Percentiles rank a stretch among this genome's conserved stretches.
phyloP scores from a whole-genome alignment of 2,888 invertebrate species.

The Apodemia mormo region DNA sequence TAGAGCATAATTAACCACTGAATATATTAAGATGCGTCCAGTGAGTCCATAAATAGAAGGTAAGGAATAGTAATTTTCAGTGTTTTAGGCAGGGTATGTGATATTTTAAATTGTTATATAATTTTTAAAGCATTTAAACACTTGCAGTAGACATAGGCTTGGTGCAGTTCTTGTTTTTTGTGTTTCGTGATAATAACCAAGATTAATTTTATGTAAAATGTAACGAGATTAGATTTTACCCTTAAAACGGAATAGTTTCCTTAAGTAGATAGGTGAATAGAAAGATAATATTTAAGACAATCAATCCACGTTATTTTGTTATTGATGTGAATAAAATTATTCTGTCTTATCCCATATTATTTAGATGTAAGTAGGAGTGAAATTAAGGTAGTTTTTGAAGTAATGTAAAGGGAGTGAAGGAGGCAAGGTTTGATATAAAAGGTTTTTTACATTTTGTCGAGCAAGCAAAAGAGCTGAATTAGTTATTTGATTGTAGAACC shows the following conservation, averaged over 20 bases:
- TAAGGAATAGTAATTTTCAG: conserved; percentile 4
- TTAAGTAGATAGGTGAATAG: conserved; percentile 72
- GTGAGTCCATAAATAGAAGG: conserved; percentile 1
- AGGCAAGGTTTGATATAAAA: conserved; percentile 16
- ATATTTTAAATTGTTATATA: conserved; percentile 12
- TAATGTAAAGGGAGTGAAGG: conserved; percentile 16
- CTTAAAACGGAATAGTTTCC: conserved; percentile 52
- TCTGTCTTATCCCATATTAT: conserved; percentile 54
- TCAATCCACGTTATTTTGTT: conserved; percentile 53
- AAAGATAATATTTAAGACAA: conserved; percentile 58
- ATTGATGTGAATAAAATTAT: conserved; percentile 55
- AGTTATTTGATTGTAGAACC: not conserved
- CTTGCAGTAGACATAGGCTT: not conserved
- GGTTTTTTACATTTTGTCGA: conserved; percentile 22
- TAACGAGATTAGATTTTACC: conserved; percentile 37
- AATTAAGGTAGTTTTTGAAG: conserved; percentile 31
- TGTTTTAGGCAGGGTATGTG: conserved; percentile 3
- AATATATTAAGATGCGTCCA: conserved; percentile 4
- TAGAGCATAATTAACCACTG: not conserved
- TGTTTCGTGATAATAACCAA: conserved; percentile 18
- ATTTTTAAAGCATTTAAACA: conserved; percentile 13
- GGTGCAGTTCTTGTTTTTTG: conserved; percentile 16
- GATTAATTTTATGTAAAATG: conserved; percentile 28
- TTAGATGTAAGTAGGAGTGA: conserved; percentile 36
- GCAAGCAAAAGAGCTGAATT: not conserved